These are phyloP conservation scores for Triops longicaudatus DNA, from an alignment of 1,140 invertebrate species.

Conservation along the genomic window DNA sequence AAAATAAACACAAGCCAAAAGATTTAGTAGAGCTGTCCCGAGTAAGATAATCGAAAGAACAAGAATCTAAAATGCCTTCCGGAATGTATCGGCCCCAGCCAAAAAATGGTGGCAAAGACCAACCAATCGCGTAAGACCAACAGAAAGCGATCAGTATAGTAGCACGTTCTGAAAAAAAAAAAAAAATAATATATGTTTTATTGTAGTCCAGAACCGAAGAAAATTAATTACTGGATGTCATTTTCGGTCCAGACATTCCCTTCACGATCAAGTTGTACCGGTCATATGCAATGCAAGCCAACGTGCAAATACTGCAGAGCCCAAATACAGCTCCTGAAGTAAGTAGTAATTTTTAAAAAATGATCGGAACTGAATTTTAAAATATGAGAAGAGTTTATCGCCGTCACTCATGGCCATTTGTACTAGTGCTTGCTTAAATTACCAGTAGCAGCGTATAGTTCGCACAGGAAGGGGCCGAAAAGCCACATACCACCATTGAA, in stretches of 20 bases:
- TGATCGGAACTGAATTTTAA: background rate
- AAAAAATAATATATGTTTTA: background rate
- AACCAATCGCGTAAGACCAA: conserved; percentile 56
- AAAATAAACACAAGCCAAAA: conserved; percentile 59
- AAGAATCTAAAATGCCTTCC: conserved; percentile 78
- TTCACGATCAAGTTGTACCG: conserved; percentile 79
- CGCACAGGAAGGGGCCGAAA: conserved; percentile 37
- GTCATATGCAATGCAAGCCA: conserved; percentile 59
- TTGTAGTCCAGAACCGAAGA: background rate
- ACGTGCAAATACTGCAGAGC: conserved; percentile 38
- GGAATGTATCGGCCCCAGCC: conserved; percentile 79
- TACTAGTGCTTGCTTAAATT: background rate
- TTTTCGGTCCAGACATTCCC: conserved; percentile 32
- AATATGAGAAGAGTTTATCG: no score
- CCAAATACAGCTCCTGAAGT: conserved; percentile 23
- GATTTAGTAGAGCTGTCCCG: conserved; percentile 46
- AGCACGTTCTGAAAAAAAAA: conserved; percentile 47
- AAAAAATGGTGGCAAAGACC: conserved; percentile 63
- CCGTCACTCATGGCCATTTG: no score
- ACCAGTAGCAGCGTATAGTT: conserved; percentile 37
- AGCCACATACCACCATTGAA: conserved; percentile 47
- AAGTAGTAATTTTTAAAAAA: background rate
- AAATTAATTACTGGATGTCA: conserved; percentile 21
- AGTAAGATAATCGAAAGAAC: conserved; percentile 71
- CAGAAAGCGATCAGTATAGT: conserved; percentile 56